Evolutionary conservation across 2,113 vertebrate species (phyloP).

Genomic region (Naja naja): DNA sequence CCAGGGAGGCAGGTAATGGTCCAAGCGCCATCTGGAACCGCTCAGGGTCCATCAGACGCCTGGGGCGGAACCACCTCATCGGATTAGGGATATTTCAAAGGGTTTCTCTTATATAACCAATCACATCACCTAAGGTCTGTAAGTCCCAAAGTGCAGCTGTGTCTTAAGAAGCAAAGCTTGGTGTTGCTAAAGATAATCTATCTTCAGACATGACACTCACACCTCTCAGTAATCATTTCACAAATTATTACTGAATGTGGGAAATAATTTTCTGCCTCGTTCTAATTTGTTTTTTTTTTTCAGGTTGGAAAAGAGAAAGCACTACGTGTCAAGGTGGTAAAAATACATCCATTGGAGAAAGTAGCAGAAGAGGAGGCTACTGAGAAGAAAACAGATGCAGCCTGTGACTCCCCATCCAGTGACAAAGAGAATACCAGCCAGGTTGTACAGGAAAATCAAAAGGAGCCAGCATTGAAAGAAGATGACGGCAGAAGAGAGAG

Average conservation of each 20-base stretch:
- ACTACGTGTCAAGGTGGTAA: conserved; percentile 84
- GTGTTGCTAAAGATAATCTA: neutral
- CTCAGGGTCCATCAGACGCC: no score
- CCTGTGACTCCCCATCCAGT: conserved; percentile 95
- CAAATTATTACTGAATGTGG: neutral
- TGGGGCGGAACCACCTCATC: no score
- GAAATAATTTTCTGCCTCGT: neutral
- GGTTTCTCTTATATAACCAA: neutral
- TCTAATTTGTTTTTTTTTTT: conserved; percentile 1
- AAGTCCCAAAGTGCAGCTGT: neutral
- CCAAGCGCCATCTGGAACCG: no score
- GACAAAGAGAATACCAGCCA: conserved; percentile 96
- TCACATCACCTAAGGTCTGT: neutral
- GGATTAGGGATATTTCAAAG: neutral
- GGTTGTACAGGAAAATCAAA: conserved; percentile 81
- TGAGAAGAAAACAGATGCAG: conserved; percentile 88
- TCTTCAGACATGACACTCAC: neutral
- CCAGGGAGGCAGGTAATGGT: no score
- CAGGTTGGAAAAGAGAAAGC: conserved; percentile 92
- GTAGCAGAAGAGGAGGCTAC: conserved; percentile 72
- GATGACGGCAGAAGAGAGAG: conserved; percentile 86
- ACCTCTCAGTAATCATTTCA: neutral
- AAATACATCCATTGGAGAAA: conserved; percentile 88
- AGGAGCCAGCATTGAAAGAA: conserved; percentile 79
- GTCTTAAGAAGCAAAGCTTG: neutral